phyloP scores from a whole-genome alignment of 2,797 vertebrate species.

The Sus cebifrons region DNA sequence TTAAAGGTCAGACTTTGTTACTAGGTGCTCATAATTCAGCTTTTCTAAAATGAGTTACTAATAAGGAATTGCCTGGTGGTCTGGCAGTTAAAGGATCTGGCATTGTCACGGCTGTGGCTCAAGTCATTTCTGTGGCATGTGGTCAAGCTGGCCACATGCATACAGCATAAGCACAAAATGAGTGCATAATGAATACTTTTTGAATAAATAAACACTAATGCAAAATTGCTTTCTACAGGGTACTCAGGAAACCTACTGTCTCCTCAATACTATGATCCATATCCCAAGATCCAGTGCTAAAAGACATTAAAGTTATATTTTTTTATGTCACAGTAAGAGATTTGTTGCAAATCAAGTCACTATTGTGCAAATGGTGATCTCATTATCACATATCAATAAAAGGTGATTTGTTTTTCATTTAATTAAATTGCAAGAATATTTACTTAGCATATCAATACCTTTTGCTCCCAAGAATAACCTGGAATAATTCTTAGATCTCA shows the following conservation, averaged over 20 bases:
- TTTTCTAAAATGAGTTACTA: neutral
- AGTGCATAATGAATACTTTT: neutral
- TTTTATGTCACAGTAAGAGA: neutral
- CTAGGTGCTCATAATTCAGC: neutral
- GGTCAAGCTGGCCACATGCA: too few relatives aligned
- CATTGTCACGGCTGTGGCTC: too few relatives aligned
- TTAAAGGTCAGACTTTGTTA: neutral
- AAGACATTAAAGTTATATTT: conserved; percentile 7
- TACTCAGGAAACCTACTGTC: neutral
- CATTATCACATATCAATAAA: neutral
- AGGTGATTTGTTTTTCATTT: neutral
- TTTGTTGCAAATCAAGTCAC: neutral
- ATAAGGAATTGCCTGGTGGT: too few relatives aligned
- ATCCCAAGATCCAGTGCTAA: neutral
- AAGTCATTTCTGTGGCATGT: too few relatives aligned
- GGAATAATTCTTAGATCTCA: neutral
- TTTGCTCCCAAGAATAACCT: neutral
- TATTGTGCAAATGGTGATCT: neutral
- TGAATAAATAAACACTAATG: neutral
- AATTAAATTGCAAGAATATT: neutral
- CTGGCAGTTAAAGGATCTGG: too few relatives aligned
- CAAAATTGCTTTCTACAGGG: neutral
- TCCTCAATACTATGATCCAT: neutral
- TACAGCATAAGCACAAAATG: neutral
- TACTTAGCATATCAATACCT: neutral